Evolutionary conservation across 1,140 invertebrate genomes (phyloP), one percentile per base, ranked within the genome.

Genomic region (Zophobas atratus): DNA sequence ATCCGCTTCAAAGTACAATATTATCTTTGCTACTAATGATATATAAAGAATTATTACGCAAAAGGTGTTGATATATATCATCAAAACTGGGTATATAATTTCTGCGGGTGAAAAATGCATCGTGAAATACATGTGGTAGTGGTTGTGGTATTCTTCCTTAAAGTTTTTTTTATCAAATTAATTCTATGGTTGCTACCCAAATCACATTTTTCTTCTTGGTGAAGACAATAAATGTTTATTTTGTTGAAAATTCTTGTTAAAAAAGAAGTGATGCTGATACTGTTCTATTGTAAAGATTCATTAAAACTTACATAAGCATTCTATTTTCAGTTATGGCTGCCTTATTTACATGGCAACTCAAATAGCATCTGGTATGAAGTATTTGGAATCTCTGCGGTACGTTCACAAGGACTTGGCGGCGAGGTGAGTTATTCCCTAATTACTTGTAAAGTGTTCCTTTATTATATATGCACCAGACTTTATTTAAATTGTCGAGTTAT

Each of bases 341-440:
- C 87, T 93, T 83, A 90, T 93, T 80, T 93, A 93, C 84, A 92
- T 95, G 86, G 93, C 92, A 55, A 92, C 91, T 77, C 94, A 95
- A 88, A 94, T 96, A 85, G 92, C 94, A 79, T 92, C 92, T 77
- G 95, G 94, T 75, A 95, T 96, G 94, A 95, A 95, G 86, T 94
- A 94, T 86, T 89, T 95, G 85, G 93, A 95, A 86, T 91, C 90
- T 43, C 88, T 93, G 79, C 92, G 92, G 84, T 93, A 94, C 86
- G 91, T 95, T 57, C 93, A 95, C 86, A 88, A 92, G 80, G 94
- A 95, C 88, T 87, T 95, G 79, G 93, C 94, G 75, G 91, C 94
- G 81, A 89, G 92, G 91, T 92, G 88, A 78, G 56, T 60, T 70
- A 77, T 77, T 77, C 39, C 77, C 33, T 75, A 75, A 78, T 78